Conservation (phyloP, 2,888 invertebrate species). For the Cistogaster globosa region DNA sequence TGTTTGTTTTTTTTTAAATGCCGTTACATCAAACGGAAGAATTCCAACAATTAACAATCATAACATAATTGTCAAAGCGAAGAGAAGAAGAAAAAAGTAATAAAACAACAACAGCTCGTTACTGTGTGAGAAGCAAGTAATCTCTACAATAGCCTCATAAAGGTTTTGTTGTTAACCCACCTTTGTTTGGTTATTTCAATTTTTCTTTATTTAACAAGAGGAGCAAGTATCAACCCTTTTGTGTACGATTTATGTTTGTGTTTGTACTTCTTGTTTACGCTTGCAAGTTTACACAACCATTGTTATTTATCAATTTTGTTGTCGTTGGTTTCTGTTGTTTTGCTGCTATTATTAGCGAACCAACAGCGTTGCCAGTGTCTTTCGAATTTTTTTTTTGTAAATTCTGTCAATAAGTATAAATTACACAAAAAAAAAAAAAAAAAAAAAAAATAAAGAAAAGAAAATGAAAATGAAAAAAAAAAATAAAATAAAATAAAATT, state of each 20-base stretch:
- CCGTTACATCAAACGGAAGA: constrained; percentile 41
- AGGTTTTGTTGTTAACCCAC: constrained; percentile 12
- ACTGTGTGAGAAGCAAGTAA: background rate
- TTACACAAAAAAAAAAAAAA: background rate
- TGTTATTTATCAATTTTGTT: constrained; percentile 15
- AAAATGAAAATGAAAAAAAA: background rate
- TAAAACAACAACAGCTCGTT: background rate
- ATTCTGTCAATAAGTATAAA: too few species aligned
- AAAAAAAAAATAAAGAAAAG: too few species aligned
- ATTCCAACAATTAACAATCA: constrained; percentile 19
- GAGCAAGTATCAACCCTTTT: constrained; percentile 5
- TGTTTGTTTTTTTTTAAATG: constrained; percentile 8
- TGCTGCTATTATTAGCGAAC: constrained; percentile 8
- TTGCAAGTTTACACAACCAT: constrained; percentile 26
- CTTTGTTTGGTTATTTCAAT: constrained; percentile 32
- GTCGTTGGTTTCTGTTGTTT: background rate
- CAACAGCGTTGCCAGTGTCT: background rate
- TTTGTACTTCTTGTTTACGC: constrained; percentile 20
- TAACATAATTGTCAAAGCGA: background rate
- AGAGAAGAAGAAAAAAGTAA: background rate
- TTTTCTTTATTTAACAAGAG: constrained; percentile 17
- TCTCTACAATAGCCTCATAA: constrained; percentile 6
- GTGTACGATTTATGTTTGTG: constrained; percentile 5
- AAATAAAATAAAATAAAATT: too few species aligned
- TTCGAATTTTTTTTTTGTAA: too few species aligned